Percentiles rank a stretch among this genome's conserved stretches.
phyloP scores from a whole-genome alignment of 2,888 invertebrate species.

The Trichopria drosophilae region DNA sequence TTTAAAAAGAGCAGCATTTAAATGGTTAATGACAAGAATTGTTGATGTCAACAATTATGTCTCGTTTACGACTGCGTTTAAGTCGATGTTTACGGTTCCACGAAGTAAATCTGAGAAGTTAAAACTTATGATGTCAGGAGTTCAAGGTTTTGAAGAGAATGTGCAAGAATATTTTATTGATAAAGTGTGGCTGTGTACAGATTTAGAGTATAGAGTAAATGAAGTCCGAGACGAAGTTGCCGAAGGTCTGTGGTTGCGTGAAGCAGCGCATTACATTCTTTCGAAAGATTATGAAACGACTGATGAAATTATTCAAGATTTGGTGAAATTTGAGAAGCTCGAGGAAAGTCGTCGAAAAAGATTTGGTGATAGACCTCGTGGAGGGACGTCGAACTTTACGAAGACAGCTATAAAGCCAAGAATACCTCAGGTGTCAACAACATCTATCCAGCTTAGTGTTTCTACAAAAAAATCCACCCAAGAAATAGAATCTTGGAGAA shows the following conservation, averaged over 20 bases:
- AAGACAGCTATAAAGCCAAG: no score
- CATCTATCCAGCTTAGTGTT: no score
- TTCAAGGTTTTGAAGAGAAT: slow-evolving; percentile 6
- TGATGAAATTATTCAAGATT: not conserved
- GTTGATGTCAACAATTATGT: not conserved
- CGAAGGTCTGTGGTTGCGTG: slow-evolving; percentile 5
- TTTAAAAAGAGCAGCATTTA: slow-evolving; percentile 5
- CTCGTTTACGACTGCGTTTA: not conserved
- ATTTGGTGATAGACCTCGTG: not conserved
- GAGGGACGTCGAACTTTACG: no score
- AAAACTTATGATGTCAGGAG: slow-evolving; percentile 10
- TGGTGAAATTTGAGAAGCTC: not conserved
- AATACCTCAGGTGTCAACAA: no score
- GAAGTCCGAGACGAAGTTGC: slow-evolving; percentile 14
- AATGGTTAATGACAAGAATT: slow-evolving; percentile 4
- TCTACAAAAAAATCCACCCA: no score
- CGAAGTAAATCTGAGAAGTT: slow-evolving; percentile 11
- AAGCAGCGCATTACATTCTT: not conserved
- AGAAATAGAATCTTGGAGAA: no score
- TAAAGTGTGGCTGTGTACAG: slow-evolving; percentile 7
- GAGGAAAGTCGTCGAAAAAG: not conserved
- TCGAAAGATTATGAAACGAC: not conserved
- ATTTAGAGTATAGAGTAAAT: not conserved
- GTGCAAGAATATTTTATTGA: slow-evolving; percentile 19
- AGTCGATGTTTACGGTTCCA: slow-evolving; percentile 1